Conservation (phyloP, 1,140 invertebrate genomes). For the Caligus rogercresseyi region DNA sequence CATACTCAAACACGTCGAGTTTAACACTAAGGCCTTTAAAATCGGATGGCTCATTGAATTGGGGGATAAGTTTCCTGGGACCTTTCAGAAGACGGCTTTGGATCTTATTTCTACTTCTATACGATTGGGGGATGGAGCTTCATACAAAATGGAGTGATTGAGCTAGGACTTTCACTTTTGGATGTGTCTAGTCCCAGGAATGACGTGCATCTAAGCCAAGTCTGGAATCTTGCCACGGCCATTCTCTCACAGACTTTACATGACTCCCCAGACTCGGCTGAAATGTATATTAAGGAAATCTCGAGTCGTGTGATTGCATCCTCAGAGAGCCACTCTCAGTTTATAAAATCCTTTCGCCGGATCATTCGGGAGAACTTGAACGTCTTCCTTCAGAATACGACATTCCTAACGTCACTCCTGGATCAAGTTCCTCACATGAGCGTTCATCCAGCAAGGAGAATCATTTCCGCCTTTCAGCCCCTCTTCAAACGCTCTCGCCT, state of each 20-base stretch:
- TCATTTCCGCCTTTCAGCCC: background rate
- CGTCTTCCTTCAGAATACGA: background rate
- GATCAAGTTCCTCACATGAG: background rate
- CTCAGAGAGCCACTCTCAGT: background rate
- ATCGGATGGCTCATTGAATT: background rate
- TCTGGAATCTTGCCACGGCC: background rate
- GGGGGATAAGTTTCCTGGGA: background rate
- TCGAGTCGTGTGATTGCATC: background rate
- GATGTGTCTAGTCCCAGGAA: background rate
- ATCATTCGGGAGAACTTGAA: background rate
- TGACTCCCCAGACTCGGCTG: background rate
- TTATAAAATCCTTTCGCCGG: background rate
- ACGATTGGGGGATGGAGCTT: background rate
- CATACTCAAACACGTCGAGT: background rate
- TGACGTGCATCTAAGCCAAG: background rate
- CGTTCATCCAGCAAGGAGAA: background rate
- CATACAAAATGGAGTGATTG: background rate
- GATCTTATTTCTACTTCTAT: background rate
- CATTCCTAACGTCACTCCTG: background rate
- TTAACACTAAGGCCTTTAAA: background rate
- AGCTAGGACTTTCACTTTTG: background rate
- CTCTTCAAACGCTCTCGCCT: background rate
- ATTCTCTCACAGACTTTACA: background rate
- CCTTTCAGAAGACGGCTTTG: background rate
- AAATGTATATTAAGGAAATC: background rate